Evolutionary conservation across 2,888 invertebrate genomes (phyloP).

Genomic region (Keiferia lycopersicella): DNA sequence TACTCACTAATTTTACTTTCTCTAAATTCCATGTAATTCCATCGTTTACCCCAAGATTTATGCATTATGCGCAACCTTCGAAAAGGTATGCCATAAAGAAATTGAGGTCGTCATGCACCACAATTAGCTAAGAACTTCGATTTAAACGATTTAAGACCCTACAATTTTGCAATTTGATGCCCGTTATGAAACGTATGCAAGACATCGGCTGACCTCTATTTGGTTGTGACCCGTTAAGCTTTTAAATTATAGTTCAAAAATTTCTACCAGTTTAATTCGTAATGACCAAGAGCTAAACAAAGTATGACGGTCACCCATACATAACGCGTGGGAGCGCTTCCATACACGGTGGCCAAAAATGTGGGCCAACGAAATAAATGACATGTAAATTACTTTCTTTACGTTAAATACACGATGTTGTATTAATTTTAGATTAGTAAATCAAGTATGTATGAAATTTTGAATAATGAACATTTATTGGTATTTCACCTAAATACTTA

Average conservation of each 20-base stretch:
- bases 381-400: slow-evolving; percentile 5
- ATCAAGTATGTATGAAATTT: too few relatives aligned
- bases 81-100: slow-evolving; percentile 45
- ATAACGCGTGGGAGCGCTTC: slow-evolving; percentile 10
- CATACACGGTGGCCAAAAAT: slow-evolving; percentile 13
- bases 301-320: slow-evolving; percentile 9
- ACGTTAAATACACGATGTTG: background rate
- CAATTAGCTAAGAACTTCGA: slow-evolving; percentile 36
- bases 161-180: slow-evolving; percentile 50
- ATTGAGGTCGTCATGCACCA: slow-evolving; percentile 45
- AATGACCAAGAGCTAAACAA: slow-evolving; percentile 29
- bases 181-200: slow-evolving; percentile 41
- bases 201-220: slow-evolving; percentile 27
- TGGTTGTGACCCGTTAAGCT: slow-evolving; percentile 19
- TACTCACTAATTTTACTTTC: slow-evolving; percentile 12
- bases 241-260: slow-evolving; percentile 20
- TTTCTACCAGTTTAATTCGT: slow-evolving; percentile 32
- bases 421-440: background rate
- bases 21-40: slow-evolving; percentile 13
- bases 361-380: slow-evolving; percentile 21
- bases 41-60: slow-evolving; percentile 8
- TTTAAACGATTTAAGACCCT: slow-evolving; percentile 37
- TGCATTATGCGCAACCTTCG: slow-evolving; percentile 34
- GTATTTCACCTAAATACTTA: too few relatives aligned
- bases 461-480: too few relatives aligned